phyloP scores from a whole-genome alignment of 1,140 invertebrate species.

The Muscidifurax raptorellus region DNA sequence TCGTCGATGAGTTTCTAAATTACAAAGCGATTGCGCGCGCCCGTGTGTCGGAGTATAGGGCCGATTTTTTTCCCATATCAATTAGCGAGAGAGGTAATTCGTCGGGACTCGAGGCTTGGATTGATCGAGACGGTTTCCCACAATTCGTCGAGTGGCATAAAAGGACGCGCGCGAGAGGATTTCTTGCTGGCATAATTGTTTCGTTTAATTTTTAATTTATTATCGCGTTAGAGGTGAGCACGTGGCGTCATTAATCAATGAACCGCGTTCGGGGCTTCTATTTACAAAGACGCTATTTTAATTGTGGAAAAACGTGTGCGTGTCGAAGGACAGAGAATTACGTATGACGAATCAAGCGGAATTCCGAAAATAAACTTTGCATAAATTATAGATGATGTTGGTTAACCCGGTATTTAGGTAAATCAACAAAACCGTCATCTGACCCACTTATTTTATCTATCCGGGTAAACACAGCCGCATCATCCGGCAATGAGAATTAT shows the following conservation, averaged over 20 bases:
- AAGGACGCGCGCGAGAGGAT: neutral
- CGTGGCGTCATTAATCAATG: neutral
- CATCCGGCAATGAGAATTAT: too few relatives aligned
- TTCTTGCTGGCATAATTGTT: neutral
- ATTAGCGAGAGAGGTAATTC: constrained; percentile 19
- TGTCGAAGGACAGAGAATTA: too few relatives aligned
- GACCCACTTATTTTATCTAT: too few relatives aligned
- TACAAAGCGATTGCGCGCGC: constrained; percentile 29
- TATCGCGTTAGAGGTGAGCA: neutral
- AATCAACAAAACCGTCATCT: too few relatives aligned
- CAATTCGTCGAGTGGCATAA: neutral
- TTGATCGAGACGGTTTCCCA: constrained; percentile 17
- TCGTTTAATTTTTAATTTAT: constrained; percentile 24
- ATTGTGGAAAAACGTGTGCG: too few relatives aligned
- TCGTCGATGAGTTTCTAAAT: constrained; percentile 33
- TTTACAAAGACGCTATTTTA: neutral
- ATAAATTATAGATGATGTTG: too few relatives aligned
- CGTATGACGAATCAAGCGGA: too few relatives aligned
- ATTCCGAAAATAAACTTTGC: too few relatives aligned
- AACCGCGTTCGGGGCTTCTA: neutral
- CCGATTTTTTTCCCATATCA: constrained; percentile 24
- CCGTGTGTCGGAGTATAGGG: neutral
- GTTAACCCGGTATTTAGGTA: too few relatives aligned
- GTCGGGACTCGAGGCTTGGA: neutral
- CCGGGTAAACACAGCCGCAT: too few relatives aligned